Conservation (phyloP, 2,797 vertebrate species). For the Acanthornis magna region DNA sequence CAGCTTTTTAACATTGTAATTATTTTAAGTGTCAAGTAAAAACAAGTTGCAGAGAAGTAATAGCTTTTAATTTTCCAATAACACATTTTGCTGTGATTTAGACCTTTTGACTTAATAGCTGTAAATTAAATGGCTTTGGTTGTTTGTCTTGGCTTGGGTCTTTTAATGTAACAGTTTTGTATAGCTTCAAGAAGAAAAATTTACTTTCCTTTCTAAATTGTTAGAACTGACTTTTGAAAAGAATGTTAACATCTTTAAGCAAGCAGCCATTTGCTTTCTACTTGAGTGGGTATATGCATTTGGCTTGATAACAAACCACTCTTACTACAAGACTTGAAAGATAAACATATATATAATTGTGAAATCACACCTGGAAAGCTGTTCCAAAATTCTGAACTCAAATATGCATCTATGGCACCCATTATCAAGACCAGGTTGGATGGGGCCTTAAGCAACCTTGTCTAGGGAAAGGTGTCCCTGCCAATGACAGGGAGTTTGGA, state of each 20-base stretch:
- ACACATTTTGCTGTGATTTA: neutral
- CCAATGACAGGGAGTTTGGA: accelerated
- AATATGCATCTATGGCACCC: neutral
- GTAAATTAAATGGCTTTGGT: neutral
- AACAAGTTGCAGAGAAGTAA: neutral
- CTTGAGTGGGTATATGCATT: neutral
- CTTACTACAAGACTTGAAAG: neutral
- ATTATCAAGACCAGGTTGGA: neutral
- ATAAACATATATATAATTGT: neutral
- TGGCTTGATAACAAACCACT: neutral
- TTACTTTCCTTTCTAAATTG: neutral
- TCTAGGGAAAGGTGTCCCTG: neutral
- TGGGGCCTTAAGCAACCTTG: neutral
- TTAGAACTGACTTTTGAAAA: neutral
- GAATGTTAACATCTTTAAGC: neutral
- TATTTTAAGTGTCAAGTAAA: neutral
- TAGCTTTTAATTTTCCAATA: neutral
- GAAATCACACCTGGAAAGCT: neutral
- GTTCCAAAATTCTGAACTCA: neutral
- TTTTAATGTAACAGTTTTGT: neutral
- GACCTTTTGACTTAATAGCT: neutral
- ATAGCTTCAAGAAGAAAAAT: neutral
- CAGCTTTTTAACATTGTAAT: neutral
- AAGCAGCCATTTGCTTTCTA: neutral
- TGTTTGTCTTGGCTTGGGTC: neutral